These are phyloP conservation scores for Gymnorhina tibicen DNA, from an alignment of 2,113 vertebrate species.

Conservation along the genomic window DNA sequence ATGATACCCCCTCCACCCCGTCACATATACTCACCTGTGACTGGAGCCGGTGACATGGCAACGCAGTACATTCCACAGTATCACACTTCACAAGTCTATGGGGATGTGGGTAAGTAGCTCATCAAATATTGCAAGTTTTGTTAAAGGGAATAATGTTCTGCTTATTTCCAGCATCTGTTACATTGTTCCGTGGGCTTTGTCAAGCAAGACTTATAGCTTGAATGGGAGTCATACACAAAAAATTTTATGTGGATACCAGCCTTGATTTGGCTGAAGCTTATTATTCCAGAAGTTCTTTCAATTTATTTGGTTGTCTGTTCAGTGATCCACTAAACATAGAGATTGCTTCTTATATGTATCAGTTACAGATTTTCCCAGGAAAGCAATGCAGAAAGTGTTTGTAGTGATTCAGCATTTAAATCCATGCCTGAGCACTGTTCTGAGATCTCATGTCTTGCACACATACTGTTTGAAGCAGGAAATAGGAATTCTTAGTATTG, in stretches of 20 bases:
- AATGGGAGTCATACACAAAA: not conserved
- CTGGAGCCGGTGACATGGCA: constrained; percentile 86
- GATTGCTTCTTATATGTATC: not conserved
- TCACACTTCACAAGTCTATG: constrained; percentile 89
- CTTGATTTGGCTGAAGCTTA: not conserved
- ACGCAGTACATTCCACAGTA: constrained; percentile 94
- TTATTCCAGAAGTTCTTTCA: not conserved
- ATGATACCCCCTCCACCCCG: constrained; percentile 91
- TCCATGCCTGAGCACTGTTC: not conserved
- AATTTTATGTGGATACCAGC: not conserved
- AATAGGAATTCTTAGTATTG: not conserved
- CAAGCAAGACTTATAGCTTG: not conserved
- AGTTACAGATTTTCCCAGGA: not conserved
- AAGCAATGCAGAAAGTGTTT: not conserved
- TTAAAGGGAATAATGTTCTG: not conserved
- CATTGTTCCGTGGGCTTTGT: not conserved
- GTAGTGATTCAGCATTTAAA: not conserved
- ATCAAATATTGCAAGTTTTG: not conserved
- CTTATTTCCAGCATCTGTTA: not conserved
- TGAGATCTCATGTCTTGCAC: not conserved
- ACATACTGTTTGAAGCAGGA: not conserved
- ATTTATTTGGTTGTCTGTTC: not conserved
- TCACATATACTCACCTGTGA: constrained; percentile 86
- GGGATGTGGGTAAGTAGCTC: constrained; percentile 86
- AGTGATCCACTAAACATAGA: not conserved